Conservation (phyloP, 2,888 invertebrate genomes). For the Agonopterix subpropinquella region DNA sequence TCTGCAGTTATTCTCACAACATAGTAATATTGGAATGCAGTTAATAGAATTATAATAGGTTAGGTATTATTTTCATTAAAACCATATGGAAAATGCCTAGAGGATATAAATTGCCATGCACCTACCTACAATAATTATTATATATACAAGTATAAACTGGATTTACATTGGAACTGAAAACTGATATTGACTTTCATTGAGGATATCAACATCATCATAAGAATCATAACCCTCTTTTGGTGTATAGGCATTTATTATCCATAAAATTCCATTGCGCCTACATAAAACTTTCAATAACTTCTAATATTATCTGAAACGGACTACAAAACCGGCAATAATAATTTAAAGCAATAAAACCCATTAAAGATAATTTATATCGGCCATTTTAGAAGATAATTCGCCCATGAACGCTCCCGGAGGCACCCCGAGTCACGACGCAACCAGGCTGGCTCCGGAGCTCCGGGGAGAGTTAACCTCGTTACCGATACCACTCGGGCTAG, state of each 20-base stretch:
- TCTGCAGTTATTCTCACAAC: too few species aligned
- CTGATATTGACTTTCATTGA: too few species aligned
- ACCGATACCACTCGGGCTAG: constrained; percentile 47
- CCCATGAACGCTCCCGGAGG: constrained; percentile 58
- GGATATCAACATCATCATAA: too few species aligned
- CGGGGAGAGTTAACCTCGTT: constrained; percentile 53
- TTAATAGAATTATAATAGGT: too few species aligned
- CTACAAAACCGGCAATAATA: constrained; percentile 28
- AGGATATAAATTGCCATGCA: too few species aligned
- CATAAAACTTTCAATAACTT: constrained; percentile 26
- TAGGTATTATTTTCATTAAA: too few species aligned
- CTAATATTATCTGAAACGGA: constrained; percentile 34
- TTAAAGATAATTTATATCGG: constrained; percentile 59
- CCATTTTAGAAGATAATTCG: constrained; percentile 60
- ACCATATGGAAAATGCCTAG: too few species aligned
- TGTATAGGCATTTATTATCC: background rate
- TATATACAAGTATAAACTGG: too few species aligned
- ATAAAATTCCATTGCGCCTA: background rate
- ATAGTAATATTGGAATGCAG: too few species aligned
- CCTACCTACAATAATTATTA: too few species aligned
- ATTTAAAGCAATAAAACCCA: constrained; percentile 55
- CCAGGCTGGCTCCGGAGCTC: constrained; percentile 23
- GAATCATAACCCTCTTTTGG: too few species aligned
- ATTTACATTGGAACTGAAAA: too few species aligned
- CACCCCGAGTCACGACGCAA: constrained; percentile 55